Base-by-base conservation (phyloP, 2,888 invertebrate genomes). In the Oasisia sp. region DNA sequence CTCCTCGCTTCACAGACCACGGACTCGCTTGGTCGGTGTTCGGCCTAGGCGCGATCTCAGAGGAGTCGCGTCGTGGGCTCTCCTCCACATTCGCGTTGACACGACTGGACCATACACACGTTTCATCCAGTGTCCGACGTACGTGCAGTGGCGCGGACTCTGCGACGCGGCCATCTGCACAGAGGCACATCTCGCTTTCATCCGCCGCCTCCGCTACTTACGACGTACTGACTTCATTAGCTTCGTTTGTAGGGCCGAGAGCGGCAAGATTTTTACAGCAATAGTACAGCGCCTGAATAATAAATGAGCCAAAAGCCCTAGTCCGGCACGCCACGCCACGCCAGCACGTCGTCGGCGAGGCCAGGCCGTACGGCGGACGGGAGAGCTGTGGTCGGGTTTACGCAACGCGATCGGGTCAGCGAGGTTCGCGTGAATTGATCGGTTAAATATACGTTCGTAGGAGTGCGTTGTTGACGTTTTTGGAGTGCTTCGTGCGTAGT, bases 191-290 rank as follows among this genome's bases (percentile, higher is more conserved):
- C 74, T 74, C 74, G 74, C 74, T 74, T 74, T 74, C 74, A 74
- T 74, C 74, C 19, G 27, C 19, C 74, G 74, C 74, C 74, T 19
- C 74, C n/a, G 74, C 74, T 74, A 74, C 74, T 74, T 74, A 74
- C 74, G 19, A 74, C 74, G 74, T 27, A 74, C 74, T 19, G n/a
- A 74, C 74, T 74, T 74, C 74, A 74, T 74, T 74, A 74, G 74
- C 74, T 74, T 74, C 74, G 27, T 74, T 74, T 74, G 74, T 74
- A n/a, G 74, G 74, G 74, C 74, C 7, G 74, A 74, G 74, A 27
- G 74, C 74, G 74, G 74, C 74, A 74, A 74, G 27, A 74, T 74
- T 74, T 74, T 74, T 74, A 74, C 74, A 74, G 74, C 74, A 74
- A 27, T 74, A 74, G 74, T 74, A 74, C 74, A 74, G 74, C 74